Evolutionary conservation across 1,140 invertebrate genomes (phyloP).

Genomic region (Anastrepha ludens): DNA sequence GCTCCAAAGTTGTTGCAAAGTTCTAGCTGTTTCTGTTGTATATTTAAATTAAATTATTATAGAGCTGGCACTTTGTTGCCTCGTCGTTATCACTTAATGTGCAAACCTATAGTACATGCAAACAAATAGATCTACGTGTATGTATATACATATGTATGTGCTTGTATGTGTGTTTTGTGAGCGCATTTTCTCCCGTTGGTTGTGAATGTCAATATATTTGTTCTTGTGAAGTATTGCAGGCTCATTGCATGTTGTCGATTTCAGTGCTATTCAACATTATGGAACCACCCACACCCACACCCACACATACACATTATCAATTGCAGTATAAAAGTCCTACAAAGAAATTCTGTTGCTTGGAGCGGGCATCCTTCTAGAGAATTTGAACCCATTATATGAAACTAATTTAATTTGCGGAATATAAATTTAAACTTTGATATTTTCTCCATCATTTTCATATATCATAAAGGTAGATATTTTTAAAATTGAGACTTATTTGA

Average conservation of each 20-base stretch:
- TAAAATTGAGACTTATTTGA: too few species aligned
- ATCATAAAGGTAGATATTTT: too few species aligned
- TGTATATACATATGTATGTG: neutral
- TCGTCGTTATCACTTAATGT: slow-evolving; percentile 49
- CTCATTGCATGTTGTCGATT: slow-evolving; percentile 17
- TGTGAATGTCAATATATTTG: neutral
- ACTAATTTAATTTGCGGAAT: too few species aligned
- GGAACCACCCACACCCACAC: neutral
- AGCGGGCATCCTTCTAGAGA: too few species aligned
- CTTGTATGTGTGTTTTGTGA: neutral
- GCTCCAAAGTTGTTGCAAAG: neutral
- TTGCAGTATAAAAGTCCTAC: too few species aligned
- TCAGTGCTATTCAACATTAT: neutral
- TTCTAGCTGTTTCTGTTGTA: slow-evolving; percentile 25
- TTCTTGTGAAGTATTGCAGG: neutral
- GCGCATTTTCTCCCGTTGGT: neutral
- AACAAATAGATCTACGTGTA: neutral
- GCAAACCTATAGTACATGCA: neutral
- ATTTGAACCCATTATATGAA: too few species aligned
- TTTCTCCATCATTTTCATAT: too few species aligned
- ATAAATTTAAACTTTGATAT: too few species aligned
- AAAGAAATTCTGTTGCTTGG: too few species aligned
- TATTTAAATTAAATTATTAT: slow-evolving; percentile 46
- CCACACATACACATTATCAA: neutral
- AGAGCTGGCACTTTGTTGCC: slow-evolving; percentile 37